Conservation (phyloP, 2,113 vertebrate species). For the Corythoichthys haematopterus region DNA sequence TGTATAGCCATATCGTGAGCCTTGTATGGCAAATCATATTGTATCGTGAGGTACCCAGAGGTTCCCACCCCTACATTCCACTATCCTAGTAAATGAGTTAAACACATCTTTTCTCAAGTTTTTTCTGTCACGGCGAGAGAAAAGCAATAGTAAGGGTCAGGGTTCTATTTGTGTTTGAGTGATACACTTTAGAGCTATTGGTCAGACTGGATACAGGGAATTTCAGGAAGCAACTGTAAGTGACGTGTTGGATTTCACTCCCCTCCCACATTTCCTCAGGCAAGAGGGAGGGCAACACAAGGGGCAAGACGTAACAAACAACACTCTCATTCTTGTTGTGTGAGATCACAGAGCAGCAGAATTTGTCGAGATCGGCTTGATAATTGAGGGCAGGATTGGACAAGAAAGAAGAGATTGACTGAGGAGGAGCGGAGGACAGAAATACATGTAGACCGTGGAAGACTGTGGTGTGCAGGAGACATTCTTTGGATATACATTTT, state of each 20-base stretch:
- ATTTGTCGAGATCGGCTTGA: constrained; percentile 46
- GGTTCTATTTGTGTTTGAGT: constrained; percentile 11
- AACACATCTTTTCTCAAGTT: too few relatives aligned
- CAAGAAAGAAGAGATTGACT: constrained; percentile 19
- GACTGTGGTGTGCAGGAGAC: not conserved
- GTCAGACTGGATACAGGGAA: constrained; percentile 38
- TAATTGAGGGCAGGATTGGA: constrained; percentile 41
- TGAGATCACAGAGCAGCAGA: constrained; percentile 62
- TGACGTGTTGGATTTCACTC: constrained; percentile 67
- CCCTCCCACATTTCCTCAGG: constrained; percentile 51
- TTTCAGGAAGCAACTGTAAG: constrained; percentile 63
- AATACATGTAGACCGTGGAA: not conserved
- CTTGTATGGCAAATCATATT: too few relatives aligned
- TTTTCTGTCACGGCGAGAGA: not conserved
- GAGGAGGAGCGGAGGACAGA: constrained; percentile 17
- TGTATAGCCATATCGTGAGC: too few relatives aligned
- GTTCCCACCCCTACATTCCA: too few relatives aligned
- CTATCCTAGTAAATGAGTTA: too few relatives aligned
- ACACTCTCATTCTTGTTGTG: constrained; percentile 60
- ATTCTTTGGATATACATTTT: not conserved
- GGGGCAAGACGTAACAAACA: constrained; percentile 45
- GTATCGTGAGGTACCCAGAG: too few relatives aligned
- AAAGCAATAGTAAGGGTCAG: not conserved
- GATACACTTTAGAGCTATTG: constrained; percentile 45
- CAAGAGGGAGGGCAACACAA: constrained; percentile 24